A percentile compares a stretch with the other conserved stretches of the same genome.
phyloP scores from a whole-genome alignment of 2,113 vertebrate genomes.

The Nothoprocta perdicaria region DNA sequence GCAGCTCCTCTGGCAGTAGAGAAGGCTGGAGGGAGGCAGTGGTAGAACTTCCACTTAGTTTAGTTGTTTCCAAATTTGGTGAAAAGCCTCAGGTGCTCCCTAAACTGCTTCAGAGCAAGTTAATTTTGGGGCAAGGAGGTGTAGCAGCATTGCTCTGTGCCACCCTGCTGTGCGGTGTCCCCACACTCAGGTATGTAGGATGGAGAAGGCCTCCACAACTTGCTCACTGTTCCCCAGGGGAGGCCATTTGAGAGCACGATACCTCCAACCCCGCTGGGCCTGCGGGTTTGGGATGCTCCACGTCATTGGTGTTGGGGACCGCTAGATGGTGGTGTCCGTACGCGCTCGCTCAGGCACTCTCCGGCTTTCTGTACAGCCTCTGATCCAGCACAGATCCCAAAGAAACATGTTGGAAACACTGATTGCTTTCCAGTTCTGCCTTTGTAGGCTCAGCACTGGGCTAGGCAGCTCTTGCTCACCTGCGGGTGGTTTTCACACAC shows the following conservation, averaged over 20 bases:
- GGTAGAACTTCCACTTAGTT: too few species aligned
- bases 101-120: too few species aligned
- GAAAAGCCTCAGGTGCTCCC: too few species aligned
- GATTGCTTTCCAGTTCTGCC: background rate
- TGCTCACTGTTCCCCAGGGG: background rate
- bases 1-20: too few species aligned
- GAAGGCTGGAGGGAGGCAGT: too few species aligned
- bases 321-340: slow-evolving; percentile 35
- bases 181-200: too few species aligned
- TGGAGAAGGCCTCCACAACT: background rate
- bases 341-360: rapidly evolving
- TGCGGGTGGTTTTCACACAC: background rate
- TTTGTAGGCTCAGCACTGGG: background rate
- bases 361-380: background rate
- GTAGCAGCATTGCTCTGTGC: too few species aligned
- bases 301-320: background rate
- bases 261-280: rapidly evolving
- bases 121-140: too few species aligned
- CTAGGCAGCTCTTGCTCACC: background rate
- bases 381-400: rapidly evolving
- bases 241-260: rapidly evolving
- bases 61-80: too few species aligned
- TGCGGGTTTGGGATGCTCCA: rapidly evolving
- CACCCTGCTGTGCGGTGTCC: too few species aligned
- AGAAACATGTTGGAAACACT: background rate